Evolutionary conservation across 1,140 invertebrate genomes (phyloP), one percentile per base, ranked within the genome.

Genomic region (Leptinotarsa defecta): DNA sequence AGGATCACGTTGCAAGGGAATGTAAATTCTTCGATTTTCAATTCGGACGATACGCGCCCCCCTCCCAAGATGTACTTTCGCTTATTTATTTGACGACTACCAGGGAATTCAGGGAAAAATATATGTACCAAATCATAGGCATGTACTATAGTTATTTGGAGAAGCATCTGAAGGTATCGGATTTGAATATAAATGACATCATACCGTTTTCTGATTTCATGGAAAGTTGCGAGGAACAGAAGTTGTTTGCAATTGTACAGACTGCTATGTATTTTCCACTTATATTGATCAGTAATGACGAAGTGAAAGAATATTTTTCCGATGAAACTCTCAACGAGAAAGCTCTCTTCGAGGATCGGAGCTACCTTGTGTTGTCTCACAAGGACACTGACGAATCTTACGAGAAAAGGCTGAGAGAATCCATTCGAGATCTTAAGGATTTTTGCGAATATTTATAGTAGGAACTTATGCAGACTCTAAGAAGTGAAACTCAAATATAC

Each of bases 11-110:
- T 8, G 84, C 86, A 0, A 78, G 74, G 0, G 83, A 85, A 27
- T 86, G 86, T 27, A 74, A 86, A 65, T 74, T 88, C 0, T 77
- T 88, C 27, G 87, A 88, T 80, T 88, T 83, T 75, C 86, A 88
- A 76, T 85, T 84, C 69, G 68, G 83, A 2, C 80, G 86, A 13
- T 87, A 87, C 75, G 83, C 74, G 3, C 86, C 87, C 13, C 87
- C 87, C 0, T 83, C 86, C 2, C 86, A 87, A 52, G 87, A 88
- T 74, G 52, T 88, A 1, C 84, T 87, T 79, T 76, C 81, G 0
- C 81, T 86, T 43, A 72, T 88, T 4, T 87, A 87, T 71, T 57
- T 86, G 48, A 86, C 81, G 2, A 87, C 87, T 2, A 78, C 80
- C 0, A 83, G 81, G 64, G 77, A 77, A 22, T 87, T 87, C 3